A percentile compares a stretch with the other conserved stretches of the same genome.
Evolutionary conservation across 1,140 invertebrate genomes (phyloP).

Genomic region (Cephus cinctus): DNA sequence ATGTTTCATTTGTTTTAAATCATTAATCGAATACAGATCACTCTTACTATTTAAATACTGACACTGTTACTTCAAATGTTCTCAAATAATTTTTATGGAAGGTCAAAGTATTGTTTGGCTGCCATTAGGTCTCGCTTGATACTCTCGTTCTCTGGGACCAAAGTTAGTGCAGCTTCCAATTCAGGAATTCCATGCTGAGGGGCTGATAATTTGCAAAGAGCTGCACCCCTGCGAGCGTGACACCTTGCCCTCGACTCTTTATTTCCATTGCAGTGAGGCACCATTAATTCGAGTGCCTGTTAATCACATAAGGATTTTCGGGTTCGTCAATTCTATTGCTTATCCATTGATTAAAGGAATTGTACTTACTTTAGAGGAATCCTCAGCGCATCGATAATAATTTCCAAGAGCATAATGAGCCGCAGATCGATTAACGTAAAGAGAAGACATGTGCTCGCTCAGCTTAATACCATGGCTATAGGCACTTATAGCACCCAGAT

Average conservation of each 20-base stretch:
- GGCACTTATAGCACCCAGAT: slow-evolving; percentile 77
- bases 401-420: slow-evolving; percentile 75
- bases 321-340: slow-evolving; percentile 9
- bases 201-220: slow-evolving; percentile 69
- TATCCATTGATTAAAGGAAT: slow-evolving; percentile 27
- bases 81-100: slow-evolving; percentile 28
- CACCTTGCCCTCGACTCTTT: slow-evolving; percentile 67
- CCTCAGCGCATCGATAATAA: slow-evolving; percentile 68
- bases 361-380: slow-evolving; percentile 59
- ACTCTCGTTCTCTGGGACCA: slow-evolving; percentile 59
- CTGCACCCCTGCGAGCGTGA: slow-evolving; percentile 69
- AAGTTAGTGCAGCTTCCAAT: slow-evolving; percentile 68
- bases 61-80: no score
- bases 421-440: slow-evolving; percentile 74
- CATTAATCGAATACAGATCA: no score
- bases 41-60: no score
- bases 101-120: slow-evolving; percentile 34
- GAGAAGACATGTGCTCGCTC: slow-evolving; percentile 69
- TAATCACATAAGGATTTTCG: slow-evolving; percentile 25
- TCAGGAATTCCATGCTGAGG: slow-evolving; percentile 72
- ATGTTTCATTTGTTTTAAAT: no score
- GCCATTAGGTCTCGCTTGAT: slow-evolving; percentile 49
- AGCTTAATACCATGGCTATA: slow-evolving; percentile 77
- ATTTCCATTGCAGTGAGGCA: slow-evolving; percentile 71
- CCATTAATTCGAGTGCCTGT: slow-evolving; percentile 70